Percentiles rank a stretch among this genome's conserved stretches.
Conservation (phyloP, 2,113 vertebrate genomes). For the Hiodon alosoides region DNA sequence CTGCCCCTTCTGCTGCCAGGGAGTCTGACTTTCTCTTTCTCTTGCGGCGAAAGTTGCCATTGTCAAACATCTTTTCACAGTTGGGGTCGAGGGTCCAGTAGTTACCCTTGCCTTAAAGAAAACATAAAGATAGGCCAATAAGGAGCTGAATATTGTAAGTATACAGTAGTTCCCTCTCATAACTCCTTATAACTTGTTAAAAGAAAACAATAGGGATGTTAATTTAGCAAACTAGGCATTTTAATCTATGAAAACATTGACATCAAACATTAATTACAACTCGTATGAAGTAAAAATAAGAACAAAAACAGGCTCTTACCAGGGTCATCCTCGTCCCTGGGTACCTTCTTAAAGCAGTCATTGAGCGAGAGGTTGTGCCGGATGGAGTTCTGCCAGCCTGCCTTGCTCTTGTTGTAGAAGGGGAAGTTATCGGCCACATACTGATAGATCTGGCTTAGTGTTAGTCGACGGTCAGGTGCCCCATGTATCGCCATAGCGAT, state of each 20-base stretch:
- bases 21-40: conserved; percentile 92
- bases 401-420: conserved; percentile 98
- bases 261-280: not conserved
- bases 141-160: not conserved
- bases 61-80: conserved; percentile 99
- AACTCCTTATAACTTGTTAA: not conserved
- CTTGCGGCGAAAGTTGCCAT: conserved; percentile 96
- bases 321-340: conserved; percentile 92
- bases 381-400: conserved; percentile 94
- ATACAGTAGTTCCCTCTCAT: not conserved
- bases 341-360: conserved; percentile 96
- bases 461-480: conserved; percentile 84
- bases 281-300: not conserved
- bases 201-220: not conserved
- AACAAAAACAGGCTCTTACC: conserved; percentile 57
- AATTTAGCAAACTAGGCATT: not conserved
- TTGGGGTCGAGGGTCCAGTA: conserved; percentile 98
- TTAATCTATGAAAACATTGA: too few species aligned
- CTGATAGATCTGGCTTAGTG: conserved; percentile 97
- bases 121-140: not conserved
- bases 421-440: conserved; percentile 98
- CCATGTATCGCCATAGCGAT: conserved; percentile 98
- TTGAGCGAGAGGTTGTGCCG: conserved; percentile 90
- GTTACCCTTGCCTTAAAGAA: conserved; percentile 85
- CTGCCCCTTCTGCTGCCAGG: conserved; percentile 45